These are phyloP conservation scores for Antheraea yamamai DNA, from an alignment of 2,888 invertebrate species.

Conservation along the genomic window DNA sequence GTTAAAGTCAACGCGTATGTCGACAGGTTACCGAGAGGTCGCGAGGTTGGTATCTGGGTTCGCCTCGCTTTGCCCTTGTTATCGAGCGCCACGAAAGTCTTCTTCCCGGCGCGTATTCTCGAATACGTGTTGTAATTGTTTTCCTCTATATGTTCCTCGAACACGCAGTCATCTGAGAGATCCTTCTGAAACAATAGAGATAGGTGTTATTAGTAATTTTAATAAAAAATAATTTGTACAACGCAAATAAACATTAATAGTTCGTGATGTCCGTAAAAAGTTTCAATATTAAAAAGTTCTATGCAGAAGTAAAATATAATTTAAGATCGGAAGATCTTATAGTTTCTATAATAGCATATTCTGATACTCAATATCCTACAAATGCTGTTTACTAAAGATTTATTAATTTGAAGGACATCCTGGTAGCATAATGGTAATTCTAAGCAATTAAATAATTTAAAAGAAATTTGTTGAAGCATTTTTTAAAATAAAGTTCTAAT, in stretches of 20 bases:
- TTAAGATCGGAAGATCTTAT: too few relatives aligned
- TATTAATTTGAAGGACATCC: not conserved
- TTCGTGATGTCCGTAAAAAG: not conserved
- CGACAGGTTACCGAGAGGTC: conserved; percentile 87
- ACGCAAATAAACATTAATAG: not conserved
- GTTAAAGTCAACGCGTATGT: conserved; percentile 86
- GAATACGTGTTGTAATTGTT: conserved; percentile 94
- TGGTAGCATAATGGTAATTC: not conserved
- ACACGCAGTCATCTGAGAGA: conserved; percentile 92
- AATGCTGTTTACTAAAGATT: not conserved
- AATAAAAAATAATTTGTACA: not conserved
- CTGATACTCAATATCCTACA: too few relatives aligned
- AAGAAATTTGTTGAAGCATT: too few relatives aligned
- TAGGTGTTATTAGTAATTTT: conserved; percentile 14
- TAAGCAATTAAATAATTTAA: not conserved
- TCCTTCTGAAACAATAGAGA: conserved; percentile 88
- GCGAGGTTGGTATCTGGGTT: conserved; percentile 85
- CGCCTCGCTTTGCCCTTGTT: conserved; percentile 87
- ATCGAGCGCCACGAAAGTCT: conserved; percentile 90
- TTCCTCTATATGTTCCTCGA: conserved; percentile 92
- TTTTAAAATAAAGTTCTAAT: not conserved
- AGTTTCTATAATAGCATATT: too few relatives aligned
- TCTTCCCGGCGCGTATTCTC: conserved; percentile 84
- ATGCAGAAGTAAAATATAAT: too few relatives aligned
- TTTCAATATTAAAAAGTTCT: not conserved